Evolutionary conservation across 2,888 invertebrate species (phyloP).

Genomic region (Pteria penguin): DNA sequence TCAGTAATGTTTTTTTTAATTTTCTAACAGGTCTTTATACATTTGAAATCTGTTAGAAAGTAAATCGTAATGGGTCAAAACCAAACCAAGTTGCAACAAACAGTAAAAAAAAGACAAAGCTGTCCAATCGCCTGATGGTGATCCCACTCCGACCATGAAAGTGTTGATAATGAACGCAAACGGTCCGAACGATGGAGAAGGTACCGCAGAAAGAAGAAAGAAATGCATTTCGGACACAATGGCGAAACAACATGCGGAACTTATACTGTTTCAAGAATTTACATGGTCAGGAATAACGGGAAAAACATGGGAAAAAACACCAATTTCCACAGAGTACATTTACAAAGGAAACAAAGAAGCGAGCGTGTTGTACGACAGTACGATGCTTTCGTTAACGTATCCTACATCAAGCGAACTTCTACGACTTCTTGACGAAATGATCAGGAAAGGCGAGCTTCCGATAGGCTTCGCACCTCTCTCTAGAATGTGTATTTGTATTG

Average conservation of each 20-base stretch:
- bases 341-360: constrained; percentile 15
- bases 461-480: constrained; percentile 12
- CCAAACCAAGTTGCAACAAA: no score
- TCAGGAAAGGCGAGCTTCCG: constrained; percentile 11
- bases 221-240: constrained; percentile 18
- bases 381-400: background rate
- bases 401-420: background rate
- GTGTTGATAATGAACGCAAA: constrained; percentile 18
- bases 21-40: no score
- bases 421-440: constrained; percentile 9
- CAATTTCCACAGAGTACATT: background rate
- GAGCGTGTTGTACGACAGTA: constrained; percentile 23
- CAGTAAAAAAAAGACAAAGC: no score
- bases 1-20: no score
- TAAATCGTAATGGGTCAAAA: no score
- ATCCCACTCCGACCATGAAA: background rate
- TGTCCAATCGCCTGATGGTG: no score
- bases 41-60: no score
- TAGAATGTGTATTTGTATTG: constrained; percentile 15
- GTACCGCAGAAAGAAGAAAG: constrained; percentile 16
- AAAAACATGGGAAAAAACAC: constrained; percentile 1
- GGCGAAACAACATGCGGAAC: background rate
- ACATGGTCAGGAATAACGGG: constrained; percentile 14
- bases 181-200: background rate
- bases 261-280: constrained; percentile 26